phyloP scores from a whole-genome alignment of 35 echinoderm and acorn worm species.

The Holothuria glaberrima region DNA sequence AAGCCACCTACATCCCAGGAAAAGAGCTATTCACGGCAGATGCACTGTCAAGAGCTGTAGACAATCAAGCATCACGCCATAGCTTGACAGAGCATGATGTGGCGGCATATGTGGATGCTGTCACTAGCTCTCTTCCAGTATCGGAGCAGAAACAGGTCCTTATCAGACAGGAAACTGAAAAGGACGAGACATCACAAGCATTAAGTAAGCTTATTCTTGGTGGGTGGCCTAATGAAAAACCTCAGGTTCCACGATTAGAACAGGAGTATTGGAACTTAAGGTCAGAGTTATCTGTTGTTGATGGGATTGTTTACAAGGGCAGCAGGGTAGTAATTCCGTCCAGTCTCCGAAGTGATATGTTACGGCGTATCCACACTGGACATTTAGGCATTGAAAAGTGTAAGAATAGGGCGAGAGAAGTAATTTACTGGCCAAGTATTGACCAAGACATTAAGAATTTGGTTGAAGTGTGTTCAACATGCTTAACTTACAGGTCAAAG shows the following conservation, averaged over 20 bases:
- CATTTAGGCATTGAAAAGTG: conserved; percentile 37
- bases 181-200: background rate
- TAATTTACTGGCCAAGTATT: conserved; percentile 53
- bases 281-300: background rate
- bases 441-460: conserved; percentile 20
- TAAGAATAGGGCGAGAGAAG: conserved; percentile 27
- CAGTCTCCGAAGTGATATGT: conserved; percentile 36
- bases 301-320: conserved; percentile 27
- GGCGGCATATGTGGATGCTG: no score
- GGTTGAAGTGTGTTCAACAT: background rate
- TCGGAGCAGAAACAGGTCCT: no score
- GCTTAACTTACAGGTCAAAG: background rate
- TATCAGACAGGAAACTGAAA: no score
- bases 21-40: conserved; percentile 34
- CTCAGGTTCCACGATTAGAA: background rate
- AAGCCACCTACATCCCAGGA: conserved; percentile 40
- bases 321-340: conserved; percentile 25
- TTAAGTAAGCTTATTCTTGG: no score
- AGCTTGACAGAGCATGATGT: conserved; percentile 54
- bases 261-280: conserved; percentile 36
- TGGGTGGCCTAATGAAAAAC: no score
- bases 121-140: conserved; percentile 26
- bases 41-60: conserved; percentile 42
- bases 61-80: conserved; percentile 13
- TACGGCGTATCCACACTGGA: conserved; percentile 31